Conservation (phyloP, 2,888 invertebrate genomes). For the Timandra comae region DNA sequence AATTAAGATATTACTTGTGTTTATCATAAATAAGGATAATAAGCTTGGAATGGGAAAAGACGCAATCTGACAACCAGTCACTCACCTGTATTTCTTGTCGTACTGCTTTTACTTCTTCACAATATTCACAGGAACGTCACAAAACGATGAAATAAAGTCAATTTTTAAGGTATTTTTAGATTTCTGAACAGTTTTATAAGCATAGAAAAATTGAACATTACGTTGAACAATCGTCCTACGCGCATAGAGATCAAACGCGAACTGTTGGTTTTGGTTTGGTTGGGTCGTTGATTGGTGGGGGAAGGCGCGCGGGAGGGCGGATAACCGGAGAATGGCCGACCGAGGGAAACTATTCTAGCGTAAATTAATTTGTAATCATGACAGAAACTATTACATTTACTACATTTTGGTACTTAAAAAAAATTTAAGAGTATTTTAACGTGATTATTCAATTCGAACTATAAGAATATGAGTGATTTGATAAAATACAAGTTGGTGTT, state of each 20-base stretch:
- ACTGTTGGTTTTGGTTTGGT: constrained; percentile 70
- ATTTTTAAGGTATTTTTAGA: constrained; percentile 70
- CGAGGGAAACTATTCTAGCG: constrained; percentile 54
- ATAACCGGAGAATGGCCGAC: constrained; percentile 65
- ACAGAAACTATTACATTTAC: constrained; percentile 14
- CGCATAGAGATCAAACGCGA: constrained; percentile 76
- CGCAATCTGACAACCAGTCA: constrained; percentile 70
- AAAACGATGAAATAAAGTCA: constrained; percentile 47
- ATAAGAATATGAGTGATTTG: too few relatives aligned
- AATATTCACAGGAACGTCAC: constrained; percentile 64
- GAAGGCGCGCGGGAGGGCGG: constrained; percentile 43
- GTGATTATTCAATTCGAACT: background rate
- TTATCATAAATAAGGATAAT: constrained; percentile 37
- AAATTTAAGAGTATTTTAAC: too few relatives aligned
- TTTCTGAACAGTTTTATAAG: constrained; percentile 68
- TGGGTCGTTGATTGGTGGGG: constrained; percentile 43
- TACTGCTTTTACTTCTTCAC: constrained; percentile 56
- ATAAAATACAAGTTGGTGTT: too few relatives aligned
- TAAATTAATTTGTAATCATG: constrained; percentile 18
- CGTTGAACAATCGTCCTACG: constrained; percentile 68
- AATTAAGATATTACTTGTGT: constrained; percentile 41
- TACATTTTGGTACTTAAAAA: background rate
- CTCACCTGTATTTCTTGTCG: constrained; percentile 70
- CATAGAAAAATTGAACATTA: constrained; percentile 73
- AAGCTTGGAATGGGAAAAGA: constrained; percentile 62